Evolutionary conservation across 2,113 vertebrate genomes (phyloP).

Genomic region (Erythrolamprus reginae): DNA sequence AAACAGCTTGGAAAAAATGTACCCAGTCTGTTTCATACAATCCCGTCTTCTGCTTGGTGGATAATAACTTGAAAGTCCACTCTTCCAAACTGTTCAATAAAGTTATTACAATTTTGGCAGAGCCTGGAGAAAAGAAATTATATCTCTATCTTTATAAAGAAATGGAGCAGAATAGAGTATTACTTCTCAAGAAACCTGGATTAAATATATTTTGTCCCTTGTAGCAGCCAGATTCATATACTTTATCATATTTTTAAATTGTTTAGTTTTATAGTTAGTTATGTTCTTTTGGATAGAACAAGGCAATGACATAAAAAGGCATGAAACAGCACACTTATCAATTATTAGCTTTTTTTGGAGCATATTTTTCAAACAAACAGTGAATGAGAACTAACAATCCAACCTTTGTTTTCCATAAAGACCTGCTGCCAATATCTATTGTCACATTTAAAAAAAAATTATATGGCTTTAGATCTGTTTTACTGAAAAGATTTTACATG

Average conservation of each 20-base stretch:
- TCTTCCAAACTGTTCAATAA: conserved; percentile 64
- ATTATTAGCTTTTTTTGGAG: background rate
- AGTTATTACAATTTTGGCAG: conserved; percentile 57
- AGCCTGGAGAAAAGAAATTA: conserved; percentile 57
- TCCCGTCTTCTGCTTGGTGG: background rate
- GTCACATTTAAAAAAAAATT: background rate
- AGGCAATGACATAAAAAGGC: background rate
- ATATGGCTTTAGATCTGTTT: background rate
- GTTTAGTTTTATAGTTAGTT: background rate
- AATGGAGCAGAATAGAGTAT: conserved; percentile 15
- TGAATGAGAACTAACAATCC: background rate
- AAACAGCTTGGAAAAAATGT: conserved; percentile 58
- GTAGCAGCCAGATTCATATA: background rate
- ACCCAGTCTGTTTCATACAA: conserved; percentile 56
- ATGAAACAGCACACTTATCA: background rate
- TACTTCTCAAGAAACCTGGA: background rate
- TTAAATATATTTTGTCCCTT: background rate
- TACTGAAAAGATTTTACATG: background rate
- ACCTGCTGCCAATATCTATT: background rate
- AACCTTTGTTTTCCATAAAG: background rate
- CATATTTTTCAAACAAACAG: background rate
- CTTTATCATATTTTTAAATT: background rate
- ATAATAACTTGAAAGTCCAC: conserved; percentile 65
- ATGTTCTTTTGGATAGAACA: background rate
- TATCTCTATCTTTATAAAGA: conserved; percentile 4